Evolutionary conservation across 2,797 vertebrate genomes (phyloP), one percentile per base, ranked within the genome.

Genomic region (Benthosema pterotum): DNA sequence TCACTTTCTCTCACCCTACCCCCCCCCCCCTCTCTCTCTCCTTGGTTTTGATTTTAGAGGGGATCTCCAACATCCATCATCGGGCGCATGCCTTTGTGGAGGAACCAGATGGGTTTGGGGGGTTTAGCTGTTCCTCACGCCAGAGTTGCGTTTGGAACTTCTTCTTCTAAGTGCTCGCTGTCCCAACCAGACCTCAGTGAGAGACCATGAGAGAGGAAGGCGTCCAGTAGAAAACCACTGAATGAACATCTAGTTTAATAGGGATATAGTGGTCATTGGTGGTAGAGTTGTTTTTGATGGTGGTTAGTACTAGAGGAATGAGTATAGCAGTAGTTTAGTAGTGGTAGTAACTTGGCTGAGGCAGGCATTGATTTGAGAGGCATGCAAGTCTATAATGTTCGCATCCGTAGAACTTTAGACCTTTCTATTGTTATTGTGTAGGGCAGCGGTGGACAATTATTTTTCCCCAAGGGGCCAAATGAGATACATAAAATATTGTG

Each of bases 131-230:
- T 74, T 22, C 57, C 72, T 46, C 67, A 74, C 79, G 71, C 80
- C 80, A 87, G 42, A 70, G 25, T 63, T 74, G 67, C 74, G 75
- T 83, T 79, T 80, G 74, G 76, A 78, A 63, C 70, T 74, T 55
- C 49, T 72, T 74, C 72, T 79, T n/a, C n/a, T n/a, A n/a, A 74
- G 42, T 80, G 79, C 76, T 76, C 59, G 53, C 63, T 60, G 58
- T 66, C 77, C 67, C 57, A 15, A 72, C 78, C 65, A 77, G 52
- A 64, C 72, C 74, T 73, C 74, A 74, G 42, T 42, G 54, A 48
- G 42, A 71, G 25, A 28, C 72, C 56, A 17, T 87, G 85, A 86
- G 86, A 88, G n/a, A 87, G 70, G 83, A 77, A 75, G 53, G 25
- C 16, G n/a, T 12, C 13, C 32, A 32, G 66, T 69, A 28, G 32